Base-by-base conservation (phyloP, 2,888 invertebrate genomes). In the Parapristionchus giblindavisi region DNA sequence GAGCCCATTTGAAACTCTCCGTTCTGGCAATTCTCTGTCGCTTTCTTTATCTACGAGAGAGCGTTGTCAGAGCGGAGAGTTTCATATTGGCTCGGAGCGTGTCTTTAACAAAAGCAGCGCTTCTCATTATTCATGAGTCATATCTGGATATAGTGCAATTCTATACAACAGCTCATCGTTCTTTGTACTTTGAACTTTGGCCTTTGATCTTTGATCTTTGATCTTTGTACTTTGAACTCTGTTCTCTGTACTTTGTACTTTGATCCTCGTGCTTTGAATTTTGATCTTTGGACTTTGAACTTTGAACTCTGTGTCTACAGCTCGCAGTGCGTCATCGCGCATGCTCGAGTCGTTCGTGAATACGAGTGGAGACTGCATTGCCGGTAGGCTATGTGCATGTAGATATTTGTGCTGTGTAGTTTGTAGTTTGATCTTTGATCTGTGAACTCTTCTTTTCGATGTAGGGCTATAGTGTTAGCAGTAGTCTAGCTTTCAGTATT, bases 331-430 rank as follows among this genome's bases (percentile, higher is more conserved):
- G 3, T 71, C 70, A 6, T 40, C 36, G 38, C 56, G 32, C 40
- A 17, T 54, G 4, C 70, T 71, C 1, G 54, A 71, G 40, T 71
- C 70, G 52, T 71, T 71, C 56, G 70, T 40, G 27, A 56, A 54
- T 27, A 71, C 38, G 54, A 71, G 48, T 48, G 40, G 56, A 71
- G 56, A 71, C n/a, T 71, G 70, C 29, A 71, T 71, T 56, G 70
- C 40, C 36, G 70, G 70, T 71, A 34, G 36, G 70, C n/a, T n/a
- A n/a, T n/a, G n/a, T n/a, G n/a, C n/a, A n/a, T n/a, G 56, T 3
- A 43, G 65, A 66, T 3, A 36, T 36, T 38, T 38, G 34, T 56
- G 70, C 40, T 56, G 70, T 56, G 70, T 40, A 56, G 56, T 71
- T 54, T n/a, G 38, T 71, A 0, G 24, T 14, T 8, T 11, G 14